phyloP scores from a whole-genome alignment of 1,140 invertebrate genomes.

The Drosophila pandora region DNA sequence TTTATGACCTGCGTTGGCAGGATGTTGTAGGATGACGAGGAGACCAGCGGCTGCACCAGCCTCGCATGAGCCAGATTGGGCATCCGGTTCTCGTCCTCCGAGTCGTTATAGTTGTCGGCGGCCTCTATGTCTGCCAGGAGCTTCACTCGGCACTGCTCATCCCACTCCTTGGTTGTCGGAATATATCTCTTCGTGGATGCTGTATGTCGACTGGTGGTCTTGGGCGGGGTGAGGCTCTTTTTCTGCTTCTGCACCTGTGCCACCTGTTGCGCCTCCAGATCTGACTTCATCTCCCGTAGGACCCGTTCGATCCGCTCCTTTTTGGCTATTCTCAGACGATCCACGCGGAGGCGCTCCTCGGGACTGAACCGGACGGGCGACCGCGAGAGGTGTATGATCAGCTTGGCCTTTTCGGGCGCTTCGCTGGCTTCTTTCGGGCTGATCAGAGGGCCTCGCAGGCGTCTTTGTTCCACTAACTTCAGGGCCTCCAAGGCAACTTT shows the following conservation, averaged over 20 bases:
- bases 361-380: constrained; percentile 34
- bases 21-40: neutral
- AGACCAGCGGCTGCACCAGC: neutral
- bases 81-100: neutral
- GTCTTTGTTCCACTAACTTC: constrained; percentile 58
- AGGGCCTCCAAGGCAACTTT: constrained; percentile 60
- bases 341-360: constrained; percentile 46
- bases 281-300: constrained; percentile 53
- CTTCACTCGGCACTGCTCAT: constrained; percentile 50
- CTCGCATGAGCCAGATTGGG: neutral
- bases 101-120: constrained; percentile 32
- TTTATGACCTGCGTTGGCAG: neutral
- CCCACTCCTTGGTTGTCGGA: constrained; percentile 67
- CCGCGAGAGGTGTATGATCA: constrained; percentile 40
- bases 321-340: constrained; percentile 42
- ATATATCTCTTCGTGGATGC: constrained; percentile 44
- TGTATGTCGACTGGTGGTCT: neutral
- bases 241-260: neutral
- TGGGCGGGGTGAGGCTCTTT: neutral
- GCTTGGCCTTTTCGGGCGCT: neutral
- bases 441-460: constrained; percentile 23
- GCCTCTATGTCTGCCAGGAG: neutral
- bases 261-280: neutral
- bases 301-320: constrained; percentile 54
- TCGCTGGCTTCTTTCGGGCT: neutral